Base-by-base conservation (phyloP, 2,113 vertebrate species). In the Reinhardtius hippoglossoides region DNA sequence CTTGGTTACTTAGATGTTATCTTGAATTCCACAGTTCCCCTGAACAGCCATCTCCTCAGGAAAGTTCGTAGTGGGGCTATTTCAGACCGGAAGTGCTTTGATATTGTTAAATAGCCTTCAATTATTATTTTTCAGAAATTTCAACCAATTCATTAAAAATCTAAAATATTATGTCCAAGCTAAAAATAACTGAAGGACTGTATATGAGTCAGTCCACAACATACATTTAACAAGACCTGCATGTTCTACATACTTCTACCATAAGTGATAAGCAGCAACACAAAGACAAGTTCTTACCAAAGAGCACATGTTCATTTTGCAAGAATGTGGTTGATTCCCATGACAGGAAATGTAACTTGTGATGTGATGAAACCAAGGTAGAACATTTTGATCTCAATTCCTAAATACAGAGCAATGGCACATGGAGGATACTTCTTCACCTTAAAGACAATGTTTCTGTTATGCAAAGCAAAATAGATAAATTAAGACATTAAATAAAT, bases 181-280 rank as follows among this genome's bases (percentile, higher is more conserved):
- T n/a, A n/a, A n/a, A n/a, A n/a, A 88, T 88, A 91, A 76, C 87
- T 20, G 31, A 73, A 68, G 71, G 66, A 57, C 73, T 75, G 66
- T 73, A 64, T 52, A 57, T 76, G 40, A 69, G 67, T 80, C 78
- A 71, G 35, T 72, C 57, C 76, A 66, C 67, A 52, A 68, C 71
- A 68, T 74, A 56, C 31, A 67, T 61, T 71, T 44, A 74, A 60
- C 55, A 67, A 46, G 75, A 78, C 59, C 69, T 80, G 69, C 67
- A 75, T 79, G 74, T 63, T 81, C 76, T 42, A 46, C 64, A 62
- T 62, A 60, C 78, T 63, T 73, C 59, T 65, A 42, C 67, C 61
- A 64, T 67, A 58, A 82, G 15, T 5, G 5, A 37, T 13, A 48
- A 27, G 27, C 58, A 72, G 35, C 52, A 14, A 27, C 31, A 75